A percentile compares a stretch with the other conserved stretches of the same genome.
Conservation (phyloP, 2,113 vertebrate species). For the Entelurus aequoreus region DNA sequence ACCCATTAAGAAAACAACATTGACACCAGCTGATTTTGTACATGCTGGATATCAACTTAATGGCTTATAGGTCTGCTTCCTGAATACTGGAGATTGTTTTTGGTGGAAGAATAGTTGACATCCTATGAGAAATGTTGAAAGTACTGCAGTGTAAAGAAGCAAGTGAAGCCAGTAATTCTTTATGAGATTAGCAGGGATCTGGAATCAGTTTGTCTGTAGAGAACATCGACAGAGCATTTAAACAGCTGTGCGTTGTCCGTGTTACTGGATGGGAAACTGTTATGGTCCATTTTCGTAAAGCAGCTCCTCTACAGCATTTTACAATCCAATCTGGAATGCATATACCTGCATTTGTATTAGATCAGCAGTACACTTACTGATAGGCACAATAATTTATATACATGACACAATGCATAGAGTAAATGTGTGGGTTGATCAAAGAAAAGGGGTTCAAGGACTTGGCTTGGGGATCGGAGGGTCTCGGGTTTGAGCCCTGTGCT, state of each 20-base stretch:
- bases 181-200: conserved; percentile 48
- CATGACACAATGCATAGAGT: no score
- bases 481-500: no score
- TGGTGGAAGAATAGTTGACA: conserved; percentile 1
- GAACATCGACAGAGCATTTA: conserved; percentile 29
- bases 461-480: no score
- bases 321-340: conserved; percentile 2
- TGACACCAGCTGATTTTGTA: background rate
- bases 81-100: conserved; percentile 1
- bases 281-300: conserved; percentile 23
- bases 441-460: no score
- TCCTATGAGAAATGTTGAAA: conserved; percentile 37
- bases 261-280: conserved; percentile 37
- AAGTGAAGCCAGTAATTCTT: conserved; percentile 41
- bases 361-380: background rate
- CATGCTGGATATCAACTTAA: background rate
- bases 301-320: conserved; percentile 17
- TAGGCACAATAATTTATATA: no score
- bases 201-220: conserved; percentile 27
- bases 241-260: conserved; percentile 30
- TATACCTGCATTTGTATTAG: background rate
- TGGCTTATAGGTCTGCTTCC: background rate
- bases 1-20: background rate
- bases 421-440: no score
- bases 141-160: conserved; percentile 21